Evolutionary conservation across 2,888 invertebrate species (phyloP).

Genomic region (Idaea dimidiata): DNA sequence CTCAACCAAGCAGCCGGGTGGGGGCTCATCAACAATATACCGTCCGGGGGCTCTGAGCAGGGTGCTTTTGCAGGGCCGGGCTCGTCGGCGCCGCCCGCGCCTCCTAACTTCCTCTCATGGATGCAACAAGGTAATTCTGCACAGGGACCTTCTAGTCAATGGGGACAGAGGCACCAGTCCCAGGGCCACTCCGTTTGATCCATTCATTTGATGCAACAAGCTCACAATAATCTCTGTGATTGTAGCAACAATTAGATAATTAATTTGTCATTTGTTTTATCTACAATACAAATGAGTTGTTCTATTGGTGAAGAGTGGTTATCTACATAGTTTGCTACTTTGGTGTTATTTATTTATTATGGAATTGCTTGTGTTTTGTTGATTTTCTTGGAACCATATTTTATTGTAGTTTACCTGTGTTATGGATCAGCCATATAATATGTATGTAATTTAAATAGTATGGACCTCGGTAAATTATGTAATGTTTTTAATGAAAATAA

Average conservation of each 20-base stretch:
- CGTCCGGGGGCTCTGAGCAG: constrained; percentile 76
- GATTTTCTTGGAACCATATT: constrained; percentile 61
- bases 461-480: constrained; percentile 34
- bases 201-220: constrained; percentile 64
- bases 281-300: constrained; percentile 67
- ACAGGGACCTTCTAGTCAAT: constrained; percentile 80
- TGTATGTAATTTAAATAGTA: constrained; percentile 23
- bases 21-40: constrained; percentile 89
- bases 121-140: constrained; percentile 85
- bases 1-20: constrained; percentile 89
- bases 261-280: constrained; percentile 69
- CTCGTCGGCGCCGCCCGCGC: constrained; percentile 69
- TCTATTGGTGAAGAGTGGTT: constrained; percentile 67
- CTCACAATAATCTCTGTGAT: constrained; percentile 81
- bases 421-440: constrained; percentile 45
- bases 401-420: constrained; percentile 46
- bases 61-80: constrained; percentile 73
- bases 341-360: constrained; percentile 78
- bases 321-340: constrained; percentile 67
- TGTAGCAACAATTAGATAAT: constrained; percentile 79
- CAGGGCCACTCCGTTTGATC: constrained; percentile 79
- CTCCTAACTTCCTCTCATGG: constrained; percentile 86
- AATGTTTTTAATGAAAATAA: constrained; percentile 28
- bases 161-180: constrained; percentile 78
- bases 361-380: constrained; percentile 75